Conservation (phyloP, 2,797 vertebrate genomes). For the Chlorospingus flavigularis region DNA sequence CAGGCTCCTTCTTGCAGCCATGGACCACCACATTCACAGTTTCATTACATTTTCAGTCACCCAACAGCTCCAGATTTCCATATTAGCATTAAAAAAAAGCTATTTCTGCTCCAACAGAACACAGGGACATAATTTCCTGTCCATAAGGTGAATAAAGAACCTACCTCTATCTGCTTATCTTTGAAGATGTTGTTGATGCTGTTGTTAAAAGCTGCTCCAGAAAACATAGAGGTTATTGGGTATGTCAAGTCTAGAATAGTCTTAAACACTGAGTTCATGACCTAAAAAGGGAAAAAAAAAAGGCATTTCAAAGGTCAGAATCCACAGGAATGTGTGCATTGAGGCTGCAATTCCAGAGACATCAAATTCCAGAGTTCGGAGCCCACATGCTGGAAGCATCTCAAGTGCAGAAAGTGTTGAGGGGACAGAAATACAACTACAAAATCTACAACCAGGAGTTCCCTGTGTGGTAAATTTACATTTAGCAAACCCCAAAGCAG, state of each 20-base stretch:
- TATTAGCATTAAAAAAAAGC: not conserved
- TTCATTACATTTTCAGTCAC: not conserved
- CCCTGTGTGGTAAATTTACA: not conserved
- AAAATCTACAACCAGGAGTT: not conserved
- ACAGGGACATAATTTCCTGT: not conserved
- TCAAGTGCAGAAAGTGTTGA: not conserved
- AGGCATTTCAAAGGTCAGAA: not conserved
- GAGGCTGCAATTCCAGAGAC: not conserved
- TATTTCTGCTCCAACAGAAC: not conserved
- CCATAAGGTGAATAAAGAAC: not conserved
- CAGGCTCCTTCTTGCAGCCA: not conserved
- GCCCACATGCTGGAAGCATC: not conserved
- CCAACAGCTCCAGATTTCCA: not conserved
- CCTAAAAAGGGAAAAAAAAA: conserved; percentile 64
- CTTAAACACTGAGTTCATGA: conserved; percentile 87
- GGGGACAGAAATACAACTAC: not conserved
- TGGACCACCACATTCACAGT: not conserved
- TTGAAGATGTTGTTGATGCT: conserved; percentile 84
- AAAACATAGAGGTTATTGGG: conserved; percentile 94
- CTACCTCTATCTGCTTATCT: conserved; percentile 91
- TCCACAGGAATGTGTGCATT: not conserved
- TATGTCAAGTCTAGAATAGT: conserved; percentile 91
- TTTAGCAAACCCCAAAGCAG: not conserved
- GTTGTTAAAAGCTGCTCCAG: conserved; percentile 88
- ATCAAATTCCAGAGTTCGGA: not conserved